These are phyloP conservation scores for Larimichthys polyactis DNA, from an alignment of 2,113 vertebrate genomes.

Conservation along the genomic window DNA sequence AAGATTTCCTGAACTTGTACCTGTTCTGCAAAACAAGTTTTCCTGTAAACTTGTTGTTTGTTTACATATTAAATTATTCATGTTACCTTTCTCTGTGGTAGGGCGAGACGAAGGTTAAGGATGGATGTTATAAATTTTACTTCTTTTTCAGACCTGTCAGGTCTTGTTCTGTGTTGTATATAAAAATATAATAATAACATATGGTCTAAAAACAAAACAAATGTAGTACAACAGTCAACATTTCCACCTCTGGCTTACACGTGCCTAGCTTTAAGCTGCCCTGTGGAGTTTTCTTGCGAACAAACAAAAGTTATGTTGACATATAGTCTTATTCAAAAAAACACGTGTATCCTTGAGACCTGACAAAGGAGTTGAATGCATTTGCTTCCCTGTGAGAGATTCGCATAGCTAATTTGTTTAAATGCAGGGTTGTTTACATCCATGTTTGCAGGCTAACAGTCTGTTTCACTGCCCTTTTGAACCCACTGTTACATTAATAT, in stretches of 20 bases:
- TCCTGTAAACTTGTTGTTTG: too few relatives aligned
- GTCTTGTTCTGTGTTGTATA: too few relatives aligned
- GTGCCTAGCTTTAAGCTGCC: not conserved
- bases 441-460: not conserved
- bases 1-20: too few relatives aligned
- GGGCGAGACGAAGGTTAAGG: too few relatives aligned
- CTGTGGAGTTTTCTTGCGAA: not conserved
- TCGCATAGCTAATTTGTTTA: not conserved
- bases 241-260: not conserved
- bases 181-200: too few relatives aligned
- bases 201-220: too few relatives aligned
- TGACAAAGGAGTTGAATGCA: not conserved
- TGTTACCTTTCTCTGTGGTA: too few relatives aligned
- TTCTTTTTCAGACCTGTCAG: too few relatives aligned
- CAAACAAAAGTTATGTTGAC: not conserved
- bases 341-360: not conserved
- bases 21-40: too few relatives aligned
- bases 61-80: too few relatives aligned
- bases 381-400: not conserved
- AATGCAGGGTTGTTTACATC: not conserved
- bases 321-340: not conserved
- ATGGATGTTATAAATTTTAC: too few relatives aligned
- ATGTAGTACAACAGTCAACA: not conserved
- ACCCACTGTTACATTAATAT: not conserved
- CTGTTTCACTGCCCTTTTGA: not conserved